Evolutionary conservation across 2,888 invertebrate species (phyloP), one percentile per base, ranked within the genome.

Genomic region (Hirtodrosophila trivittata): DNA sequence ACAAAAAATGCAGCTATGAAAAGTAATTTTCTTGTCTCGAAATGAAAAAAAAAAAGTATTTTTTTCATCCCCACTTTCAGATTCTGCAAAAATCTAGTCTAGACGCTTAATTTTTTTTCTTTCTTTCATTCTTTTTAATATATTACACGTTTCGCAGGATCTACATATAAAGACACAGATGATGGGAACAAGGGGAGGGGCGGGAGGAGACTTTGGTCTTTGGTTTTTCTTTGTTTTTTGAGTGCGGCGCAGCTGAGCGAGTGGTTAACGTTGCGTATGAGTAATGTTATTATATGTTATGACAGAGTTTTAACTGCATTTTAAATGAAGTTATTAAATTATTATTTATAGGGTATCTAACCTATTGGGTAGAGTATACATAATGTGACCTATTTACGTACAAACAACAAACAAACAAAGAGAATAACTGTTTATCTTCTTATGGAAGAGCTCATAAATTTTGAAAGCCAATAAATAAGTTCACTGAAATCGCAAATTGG

Each of bases 201-300:
- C 41, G 13, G 10, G 7, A 14, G 18, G 1, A 4, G 8, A 16
- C 21, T 21, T 46, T 62, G 66, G n/a, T n/a, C n/a, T n/a, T n/a
- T n/a, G n/a, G n/a, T n/a, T n/a, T n/a, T n/a, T n/a, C n/a, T n/a
- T n/a, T n/a, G n/a, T n/a, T n/a, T n/a, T n/a, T n/a, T n/a, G n/a
- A n/a, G 71, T 72, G 69, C 26, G 49, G 12, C 46, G 8, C 49
- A 63, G 49, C 42, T 46, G 49, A 66, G 55, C 59, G 72, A 66
- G 77, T 69, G 82, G 76, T 83, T 78, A 77, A 85, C 85, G 72
- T 77, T 66, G 81, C 86, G 81, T 87, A 87, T 82, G 73, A 67
- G 86, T 66, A 73, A 87, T 87, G 50, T 66, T 51, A 38, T 50
- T 45, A 42, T 10, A 30, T 54, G 46, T 57, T 75, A 69, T 73